These are phyloP conservation scores for Brachystomella parvula DNA, from an alignment of 1,140 invertebrate genomes.

Conservation along the genomic window DNA sequence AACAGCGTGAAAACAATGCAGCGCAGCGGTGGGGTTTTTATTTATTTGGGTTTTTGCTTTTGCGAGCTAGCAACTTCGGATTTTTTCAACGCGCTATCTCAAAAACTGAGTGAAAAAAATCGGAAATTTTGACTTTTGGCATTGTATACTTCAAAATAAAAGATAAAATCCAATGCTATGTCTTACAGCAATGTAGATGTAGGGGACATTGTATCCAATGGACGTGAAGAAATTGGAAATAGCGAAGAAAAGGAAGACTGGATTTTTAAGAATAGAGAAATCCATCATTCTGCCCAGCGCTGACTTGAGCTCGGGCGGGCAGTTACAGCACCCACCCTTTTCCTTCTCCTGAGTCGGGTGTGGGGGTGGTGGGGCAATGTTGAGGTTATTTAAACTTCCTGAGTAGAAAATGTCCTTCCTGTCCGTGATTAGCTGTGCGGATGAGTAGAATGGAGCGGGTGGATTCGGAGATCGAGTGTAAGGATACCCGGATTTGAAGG, in stretches of 20 bases:
- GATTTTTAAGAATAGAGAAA: conserved; percentile 69
- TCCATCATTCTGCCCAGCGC: conserved; percentile 76
- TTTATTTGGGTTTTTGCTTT: no score
- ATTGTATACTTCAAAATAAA: conserved; percentile 40
- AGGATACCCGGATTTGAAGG: conserved; percentile 18
- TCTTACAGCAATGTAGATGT: conserved; percentile 67
- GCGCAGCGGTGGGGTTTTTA: no score
- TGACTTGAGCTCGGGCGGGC: conserved; percentile 48
- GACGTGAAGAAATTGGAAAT: conserved; percentile 91
- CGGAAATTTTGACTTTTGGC: conserved; percentile 43
- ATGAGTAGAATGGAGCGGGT: not conserved
- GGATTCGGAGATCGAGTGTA: no score
- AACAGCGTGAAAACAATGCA: no score
- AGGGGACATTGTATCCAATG: conserved; percentile 92
- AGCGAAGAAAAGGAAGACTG: conserved; percentile 81
- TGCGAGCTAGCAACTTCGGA: no score
- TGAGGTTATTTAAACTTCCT: conserved; percentile 55
- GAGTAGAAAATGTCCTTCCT: conserved; percentile 80
- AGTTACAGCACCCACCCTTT: conserved; percentile 38
- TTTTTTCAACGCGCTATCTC: no score
- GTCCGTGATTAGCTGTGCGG: conserved; percentile 58
- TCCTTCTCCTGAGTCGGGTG: not conserved
- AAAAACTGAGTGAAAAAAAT: no score
- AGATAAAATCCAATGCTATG: not conserved
- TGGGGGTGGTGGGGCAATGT: conserved; percentile 50